Evolutionary conservation across 2,797 vertebrate genomes (phyloP), one percentile per base, ranked within the genome.

Genomic region (Trematomus bernacchii): DNA sequence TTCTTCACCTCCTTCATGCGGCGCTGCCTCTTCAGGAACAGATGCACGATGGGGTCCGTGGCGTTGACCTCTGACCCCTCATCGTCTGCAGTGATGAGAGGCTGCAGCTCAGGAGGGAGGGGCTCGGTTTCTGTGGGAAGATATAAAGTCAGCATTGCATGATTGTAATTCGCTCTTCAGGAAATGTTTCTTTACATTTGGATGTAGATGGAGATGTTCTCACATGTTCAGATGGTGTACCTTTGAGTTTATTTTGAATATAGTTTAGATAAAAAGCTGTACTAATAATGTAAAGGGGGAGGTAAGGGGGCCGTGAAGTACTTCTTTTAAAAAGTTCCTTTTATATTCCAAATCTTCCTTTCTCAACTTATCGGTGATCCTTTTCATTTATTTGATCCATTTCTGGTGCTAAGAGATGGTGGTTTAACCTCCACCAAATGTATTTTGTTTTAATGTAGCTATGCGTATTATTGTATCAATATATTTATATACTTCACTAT

Each of bases 81-180:
- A 1, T 89, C 87, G 0, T 94, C 91, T 0, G 94, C 95, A 4
- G 93, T 92, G 14, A 96, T 48, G 1, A 99, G 90, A 6, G 97
- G 96, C 79, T 96, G 96, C 82, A 99, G 94, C 93, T 99, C 97
- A 0, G 96, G 96, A 47, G 97, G 95, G 30, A 99, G 94, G 10
- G 96, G 96, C 52, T 96, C 94, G 0, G 94, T 95, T 83, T 97
- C 97, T 98, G 85, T 55, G 53, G 72, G 42, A 40, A 4, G 14
- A 83, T 23, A 10, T 7, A 10, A 12, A 21, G n/a, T 83, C 14
- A 79, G 33, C 44, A 18, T 46, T 8, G n/a, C 10, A 10, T 42
- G 8, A n/a, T 48, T 15, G 37, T 8, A 13, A n/a, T 42, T 40
- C n/a, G 37, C 12, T 37, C 14, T 43, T 8, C 3, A 55, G 44